Evolutionary conservation across 2,888 invertebrate genomes (phyloP).

Genomic region (Drosophila paramelanica): DNA sequence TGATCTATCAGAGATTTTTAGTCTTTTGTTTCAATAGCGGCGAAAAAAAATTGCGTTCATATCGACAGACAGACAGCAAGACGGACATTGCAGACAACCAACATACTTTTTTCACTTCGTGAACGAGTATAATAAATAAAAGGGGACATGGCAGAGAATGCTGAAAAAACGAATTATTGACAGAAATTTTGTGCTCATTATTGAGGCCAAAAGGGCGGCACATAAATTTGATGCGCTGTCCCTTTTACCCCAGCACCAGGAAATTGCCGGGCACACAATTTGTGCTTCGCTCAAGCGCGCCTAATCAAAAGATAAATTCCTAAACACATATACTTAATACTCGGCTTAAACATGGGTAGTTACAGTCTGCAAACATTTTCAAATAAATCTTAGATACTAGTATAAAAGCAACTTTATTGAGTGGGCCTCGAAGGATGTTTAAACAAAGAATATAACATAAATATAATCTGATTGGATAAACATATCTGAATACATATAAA

Average conservation of each 20-base stretch:
- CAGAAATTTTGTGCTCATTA: conserved; percentile 76
- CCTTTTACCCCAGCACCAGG: conserved; percentile 59
- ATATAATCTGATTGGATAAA: neutral
- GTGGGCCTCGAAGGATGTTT: neutral
- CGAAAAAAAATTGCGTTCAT: no score
- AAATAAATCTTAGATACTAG: conserved; percentile 6
- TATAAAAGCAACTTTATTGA: conserved; percentile 7
- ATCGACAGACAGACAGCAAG: no score
- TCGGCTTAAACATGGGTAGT: conserved; percentile 19
- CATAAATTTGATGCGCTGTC: conserved; percentile 75
- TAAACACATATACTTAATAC: conserved; percentile 44
- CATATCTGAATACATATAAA: neutral
- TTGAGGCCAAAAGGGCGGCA: conserved; percentile 67
- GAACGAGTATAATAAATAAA: conserved; percentile 6
- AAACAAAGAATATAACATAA: neutral
- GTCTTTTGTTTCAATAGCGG: no score
- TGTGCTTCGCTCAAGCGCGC: conserved; percentile 62
- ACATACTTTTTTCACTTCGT: no score
- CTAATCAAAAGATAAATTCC: conserved; percentile 71
- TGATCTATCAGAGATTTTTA: no score
- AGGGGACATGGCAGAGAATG: conserved; percentile 44
- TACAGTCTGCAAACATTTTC: conserved; percentile 23
- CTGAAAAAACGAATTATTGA: conserved; percentile 74
- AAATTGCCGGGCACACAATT: conserved; percentile 65
- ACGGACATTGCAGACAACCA: no score